phyloP scores from a whole-genome alignment of 2,888 invertebrate genomes.

The Melipona beecheii region DNA sequence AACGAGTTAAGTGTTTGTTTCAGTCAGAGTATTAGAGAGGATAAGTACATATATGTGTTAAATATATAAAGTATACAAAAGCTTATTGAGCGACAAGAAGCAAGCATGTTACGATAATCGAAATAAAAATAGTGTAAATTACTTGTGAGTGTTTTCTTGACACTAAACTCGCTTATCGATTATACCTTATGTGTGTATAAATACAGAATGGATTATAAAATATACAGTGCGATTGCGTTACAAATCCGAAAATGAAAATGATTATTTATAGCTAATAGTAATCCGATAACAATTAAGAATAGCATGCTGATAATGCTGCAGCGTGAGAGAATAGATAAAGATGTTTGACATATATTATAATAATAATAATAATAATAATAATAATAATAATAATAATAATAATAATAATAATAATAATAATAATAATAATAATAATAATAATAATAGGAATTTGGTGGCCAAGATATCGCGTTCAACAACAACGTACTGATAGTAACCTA shows the following conservation, averaged over 20 bases:
- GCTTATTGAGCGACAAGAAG: conserved; percentile 40
- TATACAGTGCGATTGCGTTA: not conserved
- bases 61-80: conserved; percentile 15
- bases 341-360: not conserved
- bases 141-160: not conserved
- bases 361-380: not conserved
- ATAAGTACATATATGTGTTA: conserved; percentile 1
- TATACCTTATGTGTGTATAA: too few species aligned
- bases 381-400: too few species aligned
- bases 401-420: too few species aligned
- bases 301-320: conserved; percentile 33
- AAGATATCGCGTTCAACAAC: conserved; percentile 1
- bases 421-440: not conserved
- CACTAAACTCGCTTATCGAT: conserved; percentile 8
- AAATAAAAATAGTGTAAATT: not conserved
- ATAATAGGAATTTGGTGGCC: not conserved
- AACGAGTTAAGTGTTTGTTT: conserved; percentile 1
- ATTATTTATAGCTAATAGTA: conserved; percentile 6
- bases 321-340: conserved; percentile 5
- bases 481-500: conserved; percentile 47
- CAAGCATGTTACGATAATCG: conserved; percentile 39
- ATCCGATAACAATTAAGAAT: not conserved
- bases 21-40: not conserved
- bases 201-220: not conserved
- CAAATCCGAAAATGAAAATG: not conserved